A percentile compares a stretch with the other conserved stretches of the same genome.
These are phyloP conservation scores for Gavia stellata DNA, from an alignment of 2,113 vertebrate genomes.

Conservation along the genomic window DNA sequence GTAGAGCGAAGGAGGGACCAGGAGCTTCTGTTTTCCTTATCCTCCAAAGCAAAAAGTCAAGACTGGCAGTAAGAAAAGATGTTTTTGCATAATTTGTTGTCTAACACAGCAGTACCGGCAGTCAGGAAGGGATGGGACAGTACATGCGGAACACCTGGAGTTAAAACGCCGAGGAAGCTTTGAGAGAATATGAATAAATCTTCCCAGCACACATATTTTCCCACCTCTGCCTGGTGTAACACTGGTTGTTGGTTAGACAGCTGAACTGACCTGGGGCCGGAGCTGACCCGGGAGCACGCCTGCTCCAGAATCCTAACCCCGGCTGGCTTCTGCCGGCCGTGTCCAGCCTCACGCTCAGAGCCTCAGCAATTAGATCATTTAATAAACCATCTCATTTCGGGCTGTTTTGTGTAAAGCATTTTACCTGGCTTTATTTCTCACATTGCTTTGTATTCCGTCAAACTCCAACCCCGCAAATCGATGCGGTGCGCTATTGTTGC, in stretches of 20 bases:
- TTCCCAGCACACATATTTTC: fast-evolving
- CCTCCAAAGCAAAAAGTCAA: background rate
- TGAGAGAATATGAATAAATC: background rate
- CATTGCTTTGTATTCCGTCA: slow-evolving; percentile 68
- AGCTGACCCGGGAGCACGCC: fast-evolving
- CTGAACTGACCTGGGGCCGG: fast-evolving
- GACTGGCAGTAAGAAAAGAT: background rate
- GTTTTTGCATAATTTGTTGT: background rate
- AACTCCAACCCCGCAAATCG: slow-evolving; percentile 57
- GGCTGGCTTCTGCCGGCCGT: background rate
- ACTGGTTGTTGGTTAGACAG: background rate
- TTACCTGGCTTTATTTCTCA: slow-evolving; percentile 29
- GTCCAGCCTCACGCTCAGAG: background rate
- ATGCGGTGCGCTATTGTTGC: slow-evolving; percentile 74
- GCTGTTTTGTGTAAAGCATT: slow-evolving; percentile 18
- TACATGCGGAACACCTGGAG: background rate
- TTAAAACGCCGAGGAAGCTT: fast-evolving
- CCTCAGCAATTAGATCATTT: slow-evolving; percentile 39
- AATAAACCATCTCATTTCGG: background rate
- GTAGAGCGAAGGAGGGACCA: background rate
- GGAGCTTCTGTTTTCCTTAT: background rate
- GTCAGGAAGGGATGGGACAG: background rate
- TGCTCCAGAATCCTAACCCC: background rate
- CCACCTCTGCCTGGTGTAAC: background rate
- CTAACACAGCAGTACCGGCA: fast-evolving